phyloP scores from a whole-genome alignment of 2,888 invertebrate species.

The Cheilosia vernalis region DNA sequence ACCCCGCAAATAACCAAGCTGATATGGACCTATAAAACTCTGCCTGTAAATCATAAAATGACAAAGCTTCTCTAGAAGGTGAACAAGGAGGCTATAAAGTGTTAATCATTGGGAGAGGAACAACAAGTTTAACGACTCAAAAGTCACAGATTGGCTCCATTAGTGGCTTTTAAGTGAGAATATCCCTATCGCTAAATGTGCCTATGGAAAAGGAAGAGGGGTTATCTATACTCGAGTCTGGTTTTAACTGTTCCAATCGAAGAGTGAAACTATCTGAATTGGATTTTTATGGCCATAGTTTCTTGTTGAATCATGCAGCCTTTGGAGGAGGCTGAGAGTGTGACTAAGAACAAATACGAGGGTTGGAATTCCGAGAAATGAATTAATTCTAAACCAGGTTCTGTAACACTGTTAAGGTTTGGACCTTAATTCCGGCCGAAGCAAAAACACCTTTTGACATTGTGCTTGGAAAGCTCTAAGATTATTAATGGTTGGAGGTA shows the following conservation, averaged over 20 bases:
- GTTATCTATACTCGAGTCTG: slow-evolving; percentile 2
- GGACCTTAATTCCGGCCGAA: too few species aligned
- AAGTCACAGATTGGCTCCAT: slow-evolving; percentile 67
- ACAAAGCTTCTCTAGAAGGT: slow-evolving; percentile 55
- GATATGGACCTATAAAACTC: slow-evolving; percentile 39
- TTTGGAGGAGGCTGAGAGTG: background rate
- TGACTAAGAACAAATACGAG: too few species aligned
- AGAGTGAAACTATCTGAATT: background rate
- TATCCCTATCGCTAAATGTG: background rate
- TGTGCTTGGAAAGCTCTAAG: too few species aligned
- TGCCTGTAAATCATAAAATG: slow-evolving; percentile 53
- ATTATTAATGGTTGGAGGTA: too few species aligned
- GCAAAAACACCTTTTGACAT: too few species aligned
- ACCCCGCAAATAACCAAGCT: slow-evolving; percentile 57
- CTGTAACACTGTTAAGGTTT: too few species aligned
- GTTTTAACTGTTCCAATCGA: slow-evolving; percentile 4
- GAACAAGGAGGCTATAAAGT: slow-evolving; percentile 48
- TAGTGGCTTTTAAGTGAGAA: slow-evolving; percentile 39
- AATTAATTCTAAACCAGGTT: too few species aligned
- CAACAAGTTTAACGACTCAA: slow-evolving; percentile 58
- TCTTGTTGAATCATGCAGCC: background rate
- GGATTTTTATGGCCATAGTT: background rate
- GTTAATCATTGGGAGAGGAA: slow-evolving; percentile 46
- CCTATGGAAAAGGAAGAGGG: background rate
- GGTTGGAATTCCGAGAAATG: too few species aligned